These are phyloP conservation scores for Samia ricini DNA, from an alignment of 1,140 invertebrate genomes.

Conservation along the genomic window DNA sequence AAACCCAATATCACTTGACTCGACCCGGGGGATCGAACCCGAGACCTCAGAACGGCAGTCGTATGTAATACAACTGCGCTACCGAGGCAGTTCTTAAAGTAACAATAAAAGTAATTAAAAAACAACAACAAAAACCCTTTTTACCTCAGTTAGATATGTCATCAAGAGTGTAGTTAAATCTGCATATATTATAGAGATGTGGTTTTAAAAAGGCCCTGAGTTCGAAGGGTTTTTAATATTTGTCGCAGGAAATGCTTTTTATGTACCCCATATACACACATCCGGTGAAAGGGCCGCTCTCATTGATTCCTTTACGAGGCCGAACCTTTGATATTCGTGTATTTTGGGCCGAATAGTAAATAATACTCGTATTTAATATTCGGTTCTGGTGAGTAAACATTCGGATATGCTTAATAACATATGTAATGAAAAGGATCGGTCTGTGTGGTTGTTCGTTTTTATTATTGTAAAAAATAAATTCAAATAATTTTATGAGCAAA, in stretches of 20 bases:
- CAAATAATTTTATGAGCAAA: too few relatives aligned
- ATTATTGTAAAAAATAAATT: not conserved
- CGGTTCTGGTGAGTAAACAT: not conserved
- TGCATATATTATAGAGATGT: too few relatives aligned
- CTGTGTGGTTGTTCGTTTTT: not conserved
- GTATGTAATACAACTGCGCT: too few relatives aligned
- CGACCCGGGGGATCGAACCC: too few relatives aligned
- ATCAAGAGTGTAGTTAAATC: too few relatives aligned
- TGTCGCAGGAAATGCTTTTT: conserved; percentile 55
- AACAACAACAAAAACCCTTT: too few relatives aligned
- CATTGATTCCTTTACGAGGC: conserved; percentile 46
- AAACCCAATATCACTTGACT: too few relatives aligned
- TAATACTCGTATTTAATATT: conserved; percentile 37
- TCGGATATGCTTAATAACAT: not conserved
- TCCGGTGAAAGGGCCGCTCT: conserved; percentile 49
- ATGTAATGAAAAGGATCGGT: not conserved
- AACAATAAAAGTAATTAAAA: too few relatives aligned
- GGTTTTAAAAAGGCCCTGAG: conserved; percentile 7
- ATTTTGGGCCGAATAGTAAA: conserved; percentile 31
- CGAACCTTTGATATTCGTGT: conserved; percentile 38
- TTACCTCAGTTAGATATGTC: too few relatives aligned
- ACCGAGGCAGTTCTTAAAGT: too few relatives aligned
- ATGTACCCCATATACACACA: conserved; percentile 49
- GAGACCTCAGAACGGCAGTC: too few relatives aligned
- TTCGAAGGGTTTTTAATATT: conserved; percentile 46